Percentiles rank a stretch among this genome's conserved stretches.
Evolutionary conservation across 2,113 vertebrate species (phyloP).

Genomic region (Cinclus mexicanus): DNA sequence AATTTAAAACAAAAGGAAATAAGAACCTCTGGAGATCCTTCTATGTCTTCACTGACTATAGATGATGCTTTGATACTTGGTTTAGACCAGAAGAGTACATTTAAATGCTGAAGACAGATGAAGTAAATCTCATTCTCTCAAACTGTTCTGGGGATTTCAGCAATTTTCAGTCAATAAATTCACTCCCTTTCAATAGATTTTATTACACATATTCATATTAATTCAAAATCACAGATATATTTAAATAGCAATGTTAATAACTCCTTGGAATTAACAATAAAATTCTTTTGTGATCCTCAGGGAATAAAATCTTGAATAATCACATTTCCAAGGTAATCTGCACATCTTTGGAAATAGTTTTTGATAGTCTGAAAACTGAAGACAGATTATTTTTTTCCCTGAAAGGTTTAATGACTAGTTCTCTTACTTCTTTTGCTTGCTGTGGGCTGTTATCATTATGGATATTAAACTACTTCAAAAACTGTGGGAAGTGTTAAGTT

Average conservation of each 20-base stretch:
- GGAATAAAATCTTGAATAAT: conserved; percentile 32
- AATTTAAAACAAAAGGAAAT: not conserved
- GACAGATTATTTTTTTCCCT: not conserved
- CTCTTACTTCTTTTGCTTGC: not conserved
- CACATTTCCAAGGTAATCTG: not conserved
- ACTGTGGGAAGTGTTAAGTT: not conserved
- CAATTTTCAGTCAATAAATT: conserved; percentile 28
- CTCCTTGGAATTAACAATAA: conserved; percentile 32
- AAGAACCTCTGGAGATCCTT: not conserved
- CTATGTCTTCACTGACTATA: not conserved
- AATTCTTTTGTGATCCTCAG: not conserved
- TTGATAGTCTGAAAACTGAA: conserved; percentile 7
- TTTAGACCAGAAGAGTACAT: not conserved
- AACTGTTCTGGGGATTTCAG: not conserved
- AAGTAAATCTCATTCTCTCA: conserved; percentile 12
- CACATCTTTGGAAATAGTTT: not conserved
- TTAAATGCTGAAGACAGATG: not conserved
- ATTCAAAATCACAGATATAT: not conserved
- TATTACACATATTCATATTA: conserved; percentile 15
- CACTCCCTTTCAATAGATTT: conserved; percentile 1
- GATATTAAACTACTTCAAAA: conserved; percentile 11
- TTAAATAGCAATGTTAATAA: conserved; percentile 35
- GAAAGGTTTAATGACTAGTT: conserved; percentile 8
- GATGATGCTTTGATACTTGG: not conserved
- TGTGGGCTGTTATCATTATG: not conserved